These are phyloP conservation scores for Lontra canadensis DNA, from an alignment of 2,113 vertebrate species.

Conservation along the genomic window DNA sequence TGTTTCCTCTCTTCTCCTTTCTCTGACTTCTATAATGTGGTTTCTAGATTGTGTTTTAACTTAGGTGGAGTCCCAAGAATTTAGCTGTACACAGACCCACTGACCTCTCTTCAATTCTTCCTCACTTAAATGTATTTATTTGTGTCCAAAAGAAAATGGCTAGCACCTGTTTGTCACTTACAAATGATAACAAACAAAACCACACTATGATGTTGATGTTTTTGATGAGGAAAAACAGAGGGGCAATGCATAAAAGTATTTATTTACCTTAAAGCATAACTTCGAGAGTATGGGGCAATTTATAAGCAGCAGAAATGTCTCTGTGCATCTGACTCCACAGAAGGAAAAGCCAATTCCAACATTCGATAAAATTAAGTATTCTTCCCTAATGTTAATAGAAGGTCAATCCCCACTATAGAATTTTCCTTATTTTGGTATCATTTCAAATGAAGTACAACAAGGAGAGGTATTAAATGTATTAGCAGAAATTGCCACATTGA, in stretches of 20 bases:
- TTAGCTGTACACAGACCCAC: rapidly evolving
- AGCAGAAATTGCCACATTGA: not conserved
- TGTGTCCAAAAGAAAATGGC: not conserved
- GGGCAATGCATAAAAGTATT: not conserved
- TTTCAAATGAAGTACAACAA: not conserved
- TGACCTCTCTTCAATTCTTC: not conserved
- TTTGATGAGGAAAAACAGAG: not conserved
- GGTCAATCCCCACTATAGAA: not conserved
- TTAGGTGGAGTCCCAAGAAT: not conserved
- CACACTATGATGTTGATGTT: not conserved
- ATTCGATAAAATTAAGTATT: not conserved
- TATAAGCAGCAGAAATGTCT: not conserved
- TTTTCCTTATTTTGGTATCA: not conserved
- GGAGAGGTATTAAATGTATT: not conserved
- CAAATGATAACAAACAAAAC: not conserved
- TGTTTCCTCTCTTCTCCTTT: not conserved
- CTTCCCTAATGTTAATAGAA: not conserved
- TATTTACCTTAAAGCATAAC: not conserved
- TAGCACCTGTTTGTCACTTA: not conserved
- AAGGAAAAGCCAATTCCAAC: not conserved
- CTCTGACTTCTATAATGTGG: not conserved
- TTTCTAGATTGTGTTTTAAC: not conserved
- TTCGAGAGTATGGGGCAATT: not conserved
- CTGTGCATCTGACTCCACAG: not conserved
- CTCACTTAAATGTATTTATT: not conserved